These are phyloP conservation scores for Muntiacus reevesi DNA, from an alignment of 2,113 vertebrate genomes.

Conservation along the genomic window DNA sequence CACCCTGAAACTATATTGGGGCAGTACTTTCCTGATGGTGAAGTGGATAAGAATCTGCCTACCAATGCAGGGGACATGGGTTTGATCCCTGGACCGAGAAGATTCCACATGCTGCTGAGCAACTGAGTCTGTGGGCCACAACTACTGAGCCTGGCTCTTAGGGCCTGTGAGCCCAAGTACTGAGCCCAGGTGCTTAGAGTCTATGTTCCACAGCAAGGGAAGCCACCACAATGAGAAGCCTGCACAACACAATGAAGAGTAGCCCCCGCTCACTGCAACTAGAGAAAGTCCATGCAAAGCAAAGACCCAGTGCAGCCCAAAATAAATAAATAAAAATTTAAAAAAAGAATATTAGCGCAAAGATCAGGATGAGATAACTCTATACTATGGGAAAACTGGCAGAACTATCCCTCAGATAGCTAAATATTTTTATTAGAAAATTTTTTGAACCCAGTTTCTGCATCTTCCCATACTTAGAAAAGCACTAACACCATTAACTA, in stretches of 20 bases:
- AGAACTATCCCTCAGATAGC: not conserved
- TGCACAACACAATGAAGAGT: not conserved
- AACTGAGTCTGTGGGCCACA: not conserved
- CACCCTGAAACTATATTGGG: not conserved
- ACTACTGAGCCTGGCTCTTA: not conserved
- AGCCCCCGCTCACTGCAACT: accelerated
- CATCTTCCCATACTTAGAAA: not conserved
- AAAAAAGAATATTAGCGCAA: not conserved
- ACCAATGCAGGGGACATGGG: not conserved
- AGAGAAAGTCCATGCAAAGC: not conserved
- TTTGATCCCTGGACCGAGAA: not conserved
- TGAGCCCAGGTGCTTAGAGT: not conserved
- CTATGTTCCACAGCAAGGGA: not conserved
- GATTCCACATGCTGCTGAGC: not conserved
- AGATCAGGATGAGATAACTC: not conserved
- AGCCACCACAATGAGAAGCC: not conserved
- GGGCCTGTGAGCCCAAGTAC: not conserved
- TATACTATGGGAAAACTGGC: not conserved
- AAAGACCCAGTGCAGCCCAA: not conserved
- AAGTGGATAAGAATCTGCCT: not conserved
- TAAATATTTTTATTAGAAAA: not conserved
- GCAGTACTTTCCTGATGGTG: not conserved
- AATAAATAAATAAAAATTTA: not conserved
- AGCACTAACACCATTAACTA: not conserved
- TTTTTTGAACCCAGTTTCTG: not conserved